These are phyloP conservation scores for Dicyrtomina minuta DNA, from an alignment of 2,888 invertebrate species.

Conservation along the genomic window DNA sequence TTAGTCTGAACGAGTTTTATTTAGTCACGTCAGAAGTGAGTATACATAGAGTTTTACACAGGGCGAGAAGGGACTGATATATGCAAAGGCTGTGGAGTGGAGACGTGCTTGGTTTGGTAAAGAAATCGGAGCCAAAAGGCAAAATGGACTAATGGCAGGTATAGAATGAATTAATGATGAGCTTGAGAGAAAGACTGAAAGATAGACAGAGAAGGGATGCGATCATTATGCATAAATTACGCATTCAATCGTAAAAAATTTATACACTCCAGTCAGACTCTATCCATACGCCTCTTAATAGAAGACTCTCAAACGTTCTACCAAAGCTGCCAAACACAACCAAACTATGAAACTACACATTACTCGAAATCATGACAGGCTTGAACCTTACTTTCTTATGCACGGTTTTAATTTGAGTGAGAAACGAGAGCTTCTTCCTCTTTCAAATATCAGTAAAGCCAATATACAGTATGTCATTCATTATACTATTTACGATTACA, in stretches of 20 bases:
- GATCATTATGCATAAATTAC: conserved; percentile 40
- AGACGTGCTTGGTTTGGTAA: conserved; percentile 16
- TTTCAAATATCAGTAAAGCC: too few relatives aligned
- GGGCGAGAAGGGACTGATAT: not conserved
- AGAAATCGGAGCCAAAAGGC: conserved; percentile 26
- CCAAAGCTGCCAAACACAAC: not conserved
- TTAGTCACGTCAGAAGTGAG: conserved; percentile 16
- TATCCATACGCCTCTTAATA: not conserved
- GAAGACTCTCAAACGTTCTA: too few relatives aligned
- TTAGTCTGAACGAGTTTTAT: too few relatives aligned
- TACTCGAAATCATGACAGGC: not conserved
- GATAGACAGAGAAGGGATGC: conserved; percentile 35
- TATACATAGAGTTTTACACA: not conserved
- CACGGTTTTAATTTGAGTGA: too few relatives aligned
- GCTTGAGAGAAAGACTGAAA: too few relatives aligned
- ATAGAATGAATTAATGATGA: conserved; percentile 42
- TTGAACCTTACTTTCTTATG: too few relatives aligned
- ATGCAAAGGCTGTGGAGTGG: not conserved
- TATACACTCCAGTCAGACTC: not conserved
- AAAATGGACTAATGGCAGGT: conserved; percentile 29
- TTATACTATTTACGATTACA: too few relatives aligned
- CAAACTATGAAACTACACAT: not conserved
- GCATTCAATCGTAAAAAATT: conserved; percentile 19
- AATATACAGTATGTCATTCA: too few relatives aligned
- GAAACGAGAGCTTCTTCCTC: too few relatives aligned